Conservation (phyloP, 2,113 vertebrate species). For the Syrrhaptes paradoxus region DNA sequence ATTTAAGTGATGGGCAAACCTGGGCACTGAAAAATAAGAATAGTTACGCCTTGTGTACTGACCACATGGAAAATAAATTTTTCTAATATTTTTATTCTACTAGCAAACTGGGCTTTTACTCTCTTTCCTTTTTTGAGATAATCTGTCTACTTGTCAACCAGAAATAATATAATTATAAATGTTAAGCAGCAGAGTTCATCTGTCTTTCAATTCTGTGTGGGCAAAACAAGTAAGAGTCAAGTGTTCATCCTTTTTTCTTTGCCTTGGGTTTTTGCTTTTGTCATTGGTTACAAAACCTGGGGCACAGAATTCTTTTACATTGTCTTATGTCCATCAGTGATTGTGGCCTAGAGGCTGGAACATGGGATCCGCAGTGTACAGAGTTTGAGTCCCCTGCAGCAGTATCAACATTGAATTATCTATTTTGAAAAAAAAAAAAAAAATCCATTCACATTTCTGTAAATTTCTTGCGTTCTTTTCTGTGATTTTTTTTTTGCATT, state of each 20-base stretch:
- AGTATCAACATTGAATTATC: background rate
- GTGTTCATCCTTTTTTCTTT: background rate
- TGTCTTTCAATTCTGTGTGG: background rate
- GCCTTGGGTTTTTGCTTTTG: background rate
- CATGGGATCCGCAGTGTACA: accelerated
- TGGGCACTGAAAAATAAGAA: background rate
- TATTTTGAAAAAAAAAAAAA: accelerated
- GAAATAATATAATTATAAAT: background rate
- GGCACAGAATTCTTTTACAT: accelerated
- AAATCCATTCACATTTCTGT: background rate
- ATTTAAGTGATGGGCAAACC: background rate
- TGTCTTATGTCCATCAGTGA: background rate
- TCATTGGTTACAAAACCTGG: background rate
- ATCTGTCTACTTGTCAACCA: background rate
- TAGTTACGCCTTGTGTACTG: accelerated
- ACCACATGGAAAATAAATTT: background rate
- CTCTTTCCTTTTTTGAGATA: background rate
- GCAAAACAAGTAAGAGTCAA: background rate
- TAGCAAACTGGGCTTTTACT: background rate
- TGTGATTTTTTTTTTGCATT: background rate
- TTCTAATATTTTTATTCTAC: background rate
- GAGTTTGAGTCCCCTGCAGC: background rate
- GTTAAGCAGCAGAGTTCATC: background rate
- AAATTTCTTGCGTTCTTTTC: background rate
- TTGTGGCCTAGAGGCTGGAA: background rate